phyloP scores from a whole-genome alignment of 2,888 invertebrate genomes.

The Pharmacophagus antenor region DNA sequence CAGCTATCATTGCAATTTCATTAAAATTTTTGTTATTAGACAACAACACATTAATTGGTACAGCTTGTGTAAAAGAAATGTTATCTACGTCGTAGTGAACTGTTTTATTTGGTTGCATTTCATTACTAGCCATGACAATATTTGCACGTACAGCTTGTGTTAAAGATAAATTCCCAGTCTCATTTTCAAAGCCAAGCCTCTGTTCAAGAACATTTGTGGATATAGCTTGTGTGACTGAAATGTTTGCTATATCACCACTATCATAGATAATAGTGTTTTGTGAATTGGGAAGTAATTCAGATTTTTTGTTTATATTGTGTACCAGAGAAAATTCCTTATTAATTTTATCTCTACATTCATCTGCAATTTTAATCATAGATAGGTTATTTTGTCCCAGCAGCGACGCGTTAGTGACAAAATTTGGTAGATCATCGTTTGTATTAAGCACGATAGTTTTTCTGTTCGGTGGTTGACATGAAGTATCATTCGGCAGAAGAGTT shows the following conservation, averaged over 20 bases:
- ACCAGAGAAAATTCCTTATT: background rate
- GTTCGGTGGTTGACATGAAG: constrained; percentile 38
- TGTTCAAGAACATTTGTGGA: constrained; percentile 30
- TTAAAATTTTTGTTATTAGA: constrained; percentile 7
- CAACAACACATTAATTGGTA: constrained; percentile 30
- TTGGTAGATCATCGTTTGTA: constrained; percentile 60
- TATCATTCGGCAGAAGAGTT: constrained; percentile 37
- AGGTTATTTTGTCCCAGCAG: constrained; percentile 5
- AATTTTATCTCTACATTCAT: background rate
- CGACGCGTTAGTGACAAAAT: constrained; percentile 44
- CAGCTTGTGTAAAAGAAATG: constrained; percentile 37
- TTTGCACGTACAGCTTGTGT: constrained; percentile 38
- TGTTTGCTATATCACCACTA: constrained; percentile 13
- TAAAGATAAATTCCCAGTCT: constrained; percentile 38
- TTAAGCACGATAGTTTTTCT: constrained; percentile 61
- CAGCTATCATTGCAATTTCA: constrained; percentile 11
- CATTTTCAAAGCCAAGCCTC: constrained; percentile 41
- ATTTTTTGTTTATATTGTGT: constrained; percentile 19
- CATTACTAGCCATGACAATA: constrained; percentile 24
- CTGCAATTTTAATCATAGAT: constrained; percentile 7
- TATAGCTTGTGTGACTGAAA: constrained; percentile 30
- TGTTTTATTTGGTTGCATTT: constrained; percentile 35
- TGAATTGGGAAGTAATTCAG: constrained; percentile 8
- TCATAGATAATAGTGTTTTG: constrained; percentile 23
- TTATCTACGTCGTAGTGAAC: constrained; percentile 36